Evolutionary conservation across 1,140 invertebrate genomes (phyloP).

Genomic region (Apocrypta bakeri): DNA sequence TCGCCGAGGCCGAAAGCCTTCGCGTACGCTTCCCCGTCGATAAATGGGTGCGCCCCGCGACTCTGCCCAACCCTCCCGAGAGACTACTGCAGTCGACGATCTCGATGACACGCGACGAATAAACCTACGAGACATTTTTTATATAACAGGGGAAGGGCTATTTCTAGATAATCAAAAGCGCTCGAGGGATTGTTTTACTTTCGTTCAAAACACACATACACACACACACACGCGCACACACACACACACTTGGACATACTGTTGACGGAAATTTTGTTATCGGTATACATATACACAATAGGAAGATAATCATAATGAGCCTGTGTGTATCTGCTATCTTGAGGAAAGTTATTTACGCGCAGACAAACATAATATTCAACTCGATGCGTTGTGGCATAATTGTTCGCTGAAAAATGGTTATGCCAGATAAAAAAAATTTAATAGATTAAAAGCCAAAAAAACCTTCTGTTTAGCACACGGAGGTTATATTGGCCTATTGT

Average conservation of each 20-base stretch:
- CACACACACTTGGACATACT: background rate
- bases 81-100: background rate
- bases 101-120: background rate
- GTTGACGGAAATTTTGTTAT: background rate
- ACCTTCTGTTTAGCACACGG: background rate
- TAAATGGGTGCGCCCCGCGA: conserved; percentile 44
- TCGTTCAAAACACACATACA: too few relatives aligned
- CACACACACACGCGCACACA: too few relatives aligned
- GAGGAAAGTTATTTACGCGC: background rate
- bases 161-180: background rate
- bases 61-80: background rate
- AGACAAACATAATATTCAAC: too few relatives aligned
- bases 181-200: background rate
- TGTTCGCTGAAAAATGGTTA: too few relatives aligned
- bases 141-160: background rate
- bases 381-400: too few relatives aligned
- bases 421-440: too few relatives aligned
- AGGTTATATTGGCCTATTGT: background rate
- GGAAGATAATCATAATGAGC: background rate
- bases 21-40: conserved; percentile 29
- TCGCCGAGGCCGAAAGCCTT: conserved; percentile 21
- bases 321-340: background rate
- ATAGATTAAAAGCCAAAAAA: too few relatives aligned
- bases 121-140: background rate
- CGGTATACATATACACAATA: background rate